Base-by-base conservation (phyloP, 2,113 vertebrate genomes). In the Rhipidura dahli region DNA sequence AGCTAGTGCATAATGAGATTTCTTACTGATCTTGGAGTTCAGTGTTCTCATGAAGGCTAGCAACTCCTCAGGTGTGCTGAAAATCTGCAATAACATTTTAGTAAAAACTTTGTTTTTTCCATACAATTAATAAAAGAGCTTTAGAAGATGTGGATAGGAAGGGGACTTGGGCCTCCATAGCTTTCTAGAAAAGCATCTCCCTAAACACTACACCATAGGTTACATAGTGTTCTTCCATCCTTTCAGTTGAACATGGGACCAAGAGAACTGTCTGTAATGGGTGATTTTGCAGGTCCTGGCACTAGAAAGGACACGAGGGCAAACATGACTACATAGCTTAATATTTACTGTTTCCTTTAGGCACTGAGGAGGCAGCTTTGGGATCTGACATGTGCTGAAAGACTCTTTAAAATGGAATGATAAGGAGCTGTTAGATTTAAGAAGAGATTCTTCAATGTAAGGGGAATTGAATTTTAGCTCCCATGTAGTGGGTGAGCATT, bases 201-300 rank as follows among this genome's bases (percentile, higher is more conserved):
- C 33, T 72, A 13, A 77, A 27, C 15, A 2, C 12, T 45, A 1
- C 1, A 0, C 27, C 13, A 3, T 59, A 33, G 26, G 9, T 66
- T 66, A 22, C 5, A 1, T 4, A 40, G 17, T 84, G 33, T 44
- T 84, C 44, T 85, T 92, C 14, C 24, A n/a, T 45, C 30, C 31
- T 39, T 92, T 47, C 23, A 16, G 11, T n/a, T 76, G 19, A 72
- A 49, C 0, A 0, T n/a, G 27, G 21, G 24, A 40, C 37, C 18
- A 33, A 22, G 75, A 68, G 39, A 47, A 21, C 22, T 3, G 1
- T 82, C 33, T 68, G 3, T 47, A 35, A 24, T 42, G 73, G 44
- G 33, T 64, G 64, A 57, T 61, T 49, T 28, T 78, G 22, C 11
- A 13, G 11, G 11, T 94, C 44, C 9, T 5, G 5, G 9, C 57